Evolutionary conservation across 2,888 invertebrate species (phyloP), one percentile per base, ranked within the genome.

Genomic region (Belgica antarctica): DNA sequence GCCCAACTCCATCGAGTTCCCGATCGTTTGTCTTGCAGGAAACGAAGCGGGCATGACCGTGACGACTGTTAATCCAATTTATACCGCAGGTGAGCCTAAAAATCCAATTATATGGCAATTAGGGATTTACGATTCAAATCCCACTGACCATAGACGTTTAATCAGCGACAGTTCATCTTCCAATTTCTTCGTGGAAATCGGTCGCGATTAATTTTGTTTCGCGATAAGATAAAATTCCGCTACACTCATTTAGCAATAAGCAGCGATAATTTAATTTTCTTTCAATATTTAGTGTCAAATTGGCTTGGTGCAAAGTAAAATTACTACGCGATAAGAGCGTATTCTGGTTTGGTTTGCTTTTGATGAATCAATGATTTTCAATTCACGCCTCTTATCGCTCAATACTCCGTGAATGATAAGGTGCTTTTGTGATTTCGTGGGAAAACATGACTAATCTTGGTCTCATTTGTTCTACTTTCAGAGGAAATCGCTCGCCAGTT

Each of bases 1-100:
- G 70, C 90, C 90, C 0, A 93, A 93, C 77, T 75, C 87, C 24
- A 91, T 92, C 0, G 92, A 93, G 78, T 89, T 84, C 75, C 84
- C 87, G 0, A 80, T 90, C 12, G 83, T 86, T 1, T 77, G 84
- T 8, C 75, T 90, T 75, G 92, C 89, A 0, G 82, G 85, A 27
- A 74, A 89, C 28, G 86, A 87, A 74, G 90, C 89, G 52, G 89
- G 89, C 0, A 80, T 88, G 1, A 75, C 86, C 10, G 83, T 88
- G 1, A 89, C 90, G 0, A 87, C 89, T 0, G 81, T 91, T 5
- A 92, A 92, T 80, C 89, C 91, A 0, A 77, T 85, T 72, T 92
- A 91, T 75, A 91, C 88, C 31, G 80, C 84, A 52, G 82, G n/a
- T n/a, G n/a, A n/a, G n/a, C n/a, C n/a, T n/a, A n/a, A n/a, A n/a